Conservation (phyloP, 30 jellyfish, hydroid and myxozoan species). For the Mastigias papua region DNA sequence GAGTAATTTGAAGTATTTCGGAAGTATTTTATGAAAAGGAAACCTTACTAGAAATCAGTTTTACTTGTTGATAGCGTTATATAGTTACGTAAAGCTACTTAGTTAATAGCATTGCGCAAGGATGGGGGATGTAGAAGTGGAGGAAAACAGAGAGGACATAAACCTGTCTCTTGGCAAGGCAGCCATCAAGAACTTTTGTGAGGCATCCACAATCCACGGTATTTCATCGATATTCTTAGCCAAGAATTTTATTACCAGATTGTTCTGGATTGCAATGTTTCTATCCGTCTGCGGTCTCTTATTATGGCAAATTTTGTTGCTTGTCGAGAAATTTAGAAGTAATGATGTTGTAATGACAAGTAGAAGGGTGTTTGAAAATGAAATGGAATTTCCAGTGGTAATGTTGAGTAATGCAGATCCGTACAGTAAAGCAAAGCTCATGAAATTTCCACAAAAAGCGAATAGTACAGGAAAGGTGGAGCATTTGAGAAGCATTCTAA, state of each 20-base stretch:
- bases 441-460: not conserved
- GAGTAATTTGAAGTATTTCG: too few species aligned
- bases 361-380: not conserved
- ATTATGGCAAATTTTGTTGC: not conserved
- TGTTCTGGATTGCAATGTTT: constrained; percentile 4
- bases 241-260: not conserved
- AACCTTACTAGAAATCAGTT: too few species aligned
- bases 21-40: too few species aligned
- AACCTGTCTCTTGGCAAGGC: not conserved
- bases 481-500: not conserved
- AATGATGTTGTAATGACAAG: not conserved
- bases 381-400: not conserved
- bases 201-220: not conserved
- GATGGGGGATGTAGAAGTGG: too few species aligned
- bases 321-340: not conserved
- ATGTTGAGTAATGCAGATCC: not conserved
- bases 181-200: not conserved
- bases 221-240: not conserved
- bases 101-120: too few species aligned
- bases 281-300: not conserved
- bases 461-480: not conserved
- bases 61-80: too few species aligned
- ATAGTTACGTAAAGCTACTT: too few species aligned
- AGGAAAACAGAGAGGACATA: too few species aligned
- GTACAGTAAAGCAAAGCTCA: not conserved